phyloP scores from a whole-genome alignment of 2,888 invertebrate genomes.

The Listrodromus nycthemerus region DNA sequence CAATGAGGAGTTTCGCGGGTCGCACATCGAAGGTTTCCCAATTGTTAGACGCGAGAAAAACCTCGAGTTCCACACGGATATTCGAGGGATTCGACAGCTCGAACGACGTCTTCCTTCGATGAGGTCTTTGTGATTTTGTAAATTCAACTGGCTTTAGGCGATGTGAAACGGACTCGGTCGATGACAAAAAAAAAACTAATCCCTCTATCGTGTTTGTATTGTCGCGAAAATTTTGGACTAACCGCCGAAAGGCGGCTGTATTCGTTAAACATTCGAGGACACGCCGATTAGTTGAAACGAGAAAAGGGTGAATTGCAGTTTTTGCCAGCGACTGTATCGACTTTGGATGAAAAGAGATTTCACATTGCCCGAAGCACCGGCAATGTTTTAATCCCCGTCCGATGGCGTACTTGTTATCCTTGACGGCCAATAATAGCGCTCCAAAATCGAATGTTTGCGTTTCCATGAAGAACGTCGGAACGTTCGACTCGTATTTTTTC shows the following conservation, averaged over 20 bases:
- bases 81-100: conserved; percentile 86
- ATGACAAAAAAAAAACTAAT: no score
- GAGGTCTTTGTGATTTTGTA: conserved; percentile 80
- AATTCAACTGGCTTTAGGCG: background rate
- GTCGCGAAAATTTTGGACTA: no score
- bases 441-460: conserved; percentile 78
- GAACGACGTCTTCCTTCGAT: conserved; percentile 85
- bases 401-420: conserved; percentile 70
- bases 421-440: conserved; percentile 69
- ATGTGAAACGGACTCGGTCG: no score
- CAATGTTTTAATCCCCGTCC: background rate
- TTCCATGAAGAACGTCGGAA: conserved; percentile 76
- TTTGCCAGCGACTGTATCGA: no score
- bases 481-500: conserved; percentile 69
- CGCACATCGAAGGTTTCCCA: conserved; percentile 85
- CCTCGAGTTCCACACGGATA: conserved; percentile 85
- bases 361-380: background rate
- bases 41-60: conserved; percentile 84
- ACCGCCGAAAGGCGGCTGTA: no score
- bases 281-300: no score
- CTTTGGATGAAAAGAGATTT: no score
- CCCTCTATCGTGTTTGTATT: no score
- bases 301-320: no score
- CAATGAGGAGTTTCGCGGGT: conserved; percentile 77
- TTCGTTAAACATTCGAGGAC: no score